Evolutionary conservation across 2,797 vertebrate genomes (phyloP), one percentile per base, ranked within the genome.

Genomic region (Babyrousa celebensis): DNA sequence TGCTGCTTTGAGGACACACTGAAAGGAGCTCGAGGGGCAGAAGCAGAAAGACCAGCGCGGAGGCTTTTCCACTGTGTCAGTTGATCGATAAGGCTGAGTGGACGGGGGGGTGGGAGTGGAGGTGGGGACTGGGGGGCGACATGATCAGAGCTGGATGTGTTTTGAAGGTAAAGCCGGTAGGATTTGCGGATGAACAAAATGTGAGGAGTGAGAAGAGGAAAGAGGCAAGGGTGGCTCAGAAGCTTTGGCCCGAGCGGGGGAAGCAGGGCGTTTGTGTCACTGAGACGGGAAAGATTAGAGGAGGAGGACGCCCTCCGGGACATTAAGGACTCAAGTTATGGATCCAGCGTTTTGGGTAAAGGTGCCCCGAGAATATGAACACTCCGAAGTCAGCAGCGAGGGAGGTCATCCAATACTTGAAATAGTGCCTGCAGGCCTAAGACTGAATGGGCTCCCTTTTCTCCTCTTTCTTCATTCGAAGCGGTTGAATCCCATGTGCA

Each of bases 21-120:
- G 20, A 52, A 8, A 71, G 5, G 3, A 18, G 3, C 0, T 6
- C 23, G 18, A 16, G 5, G 1, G 2, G 6, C 8, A 21, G 52
- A 52, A 56, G 12, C 14, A 48, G 21, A 10, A 40, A 68, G 56
- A 11, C 58, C 7, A 16, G 2, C 0, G 3, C 1, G 5, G 58
- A 74, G 3, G 15, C 3, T 48, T 25, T 3, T 40, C 10, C 5
- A 3, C 0, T 3, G n/a, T 40, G 32, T 83, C 12, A 21, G 0
- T 6, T 12, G 52, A 23, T 5, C 21, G 16, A 9, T 2, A 16
- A 78, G 21, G 14, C 21, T 29, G 15, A 1, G 12, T 78, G 32
- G 40, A 29, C 9, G 7, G 60, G 58, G 6, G 27, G 27, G 4
- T 21, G 3, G 12, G 6, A 27, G 2, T 7, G 9, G 12, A 56